These are phyloP conservation scores for Rutilus rutilus DNA, from an alignment of 2,113 vertebrate genomes.

Conservation along the genomic window DNA sequence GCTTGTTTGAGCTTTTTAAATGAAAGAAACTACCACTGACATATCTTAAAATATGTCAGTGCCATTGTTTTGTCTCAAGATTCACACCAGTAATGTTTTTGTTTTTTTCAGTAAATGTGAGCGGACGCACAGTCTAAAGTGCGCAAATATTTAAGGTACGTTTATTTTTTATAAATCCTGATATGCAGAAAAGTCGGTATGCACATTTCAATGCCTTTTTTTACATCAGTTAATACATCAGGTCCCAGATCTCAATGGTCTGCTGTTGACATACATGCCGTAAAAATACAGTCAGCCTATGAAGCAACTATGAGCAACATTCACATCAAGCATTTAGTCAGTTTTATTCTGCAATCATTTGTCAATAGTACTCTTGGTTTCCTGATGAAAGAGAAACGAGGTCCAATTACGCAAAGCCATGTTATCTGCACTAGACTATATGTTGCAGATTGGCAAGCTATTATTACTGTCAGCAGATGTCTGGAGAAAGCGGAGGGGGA, in stretches of 20 bases:
- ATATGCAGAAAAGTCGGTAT: too few species aligned
- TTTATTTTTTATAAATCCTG: too few species aligned
- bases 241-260: not conserved
- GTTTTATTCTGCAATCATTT: not conserved
- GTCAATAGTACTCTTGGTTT: not conserved
- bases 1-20: too few species aligned
- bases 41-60: too few species aligned
- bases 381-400: not conserved
- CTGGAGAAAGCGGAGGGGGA: not conserved
- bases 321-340: not conserved
- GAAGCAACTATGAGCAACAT: not conserved
- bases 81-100: too few species aligned
- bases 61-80: too few species aligned
- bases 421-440: not conserved
- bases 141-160: too few species aligned
- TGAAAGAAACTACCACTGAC: too few species aligned
- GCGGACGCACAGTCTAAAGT: too few species aligned
- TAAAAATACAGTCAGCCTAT: not conserved
- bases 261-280: not conserved
- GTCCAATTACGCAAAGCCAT: not conserved
- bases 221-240: too few species aligned
- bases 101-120: too few species aligned
- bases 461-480: constrained; percentile 18
- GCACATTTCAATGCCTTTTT: too few species aligned
- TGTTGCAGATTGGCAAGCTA: constrained; percentile 6